A percentile compares a stretch with the other conserved stretches of the same genome.
phyloP scores from a whole-genome alignment of 2,113 vertebrate species.

The Mastomys natalensis region DNA sequence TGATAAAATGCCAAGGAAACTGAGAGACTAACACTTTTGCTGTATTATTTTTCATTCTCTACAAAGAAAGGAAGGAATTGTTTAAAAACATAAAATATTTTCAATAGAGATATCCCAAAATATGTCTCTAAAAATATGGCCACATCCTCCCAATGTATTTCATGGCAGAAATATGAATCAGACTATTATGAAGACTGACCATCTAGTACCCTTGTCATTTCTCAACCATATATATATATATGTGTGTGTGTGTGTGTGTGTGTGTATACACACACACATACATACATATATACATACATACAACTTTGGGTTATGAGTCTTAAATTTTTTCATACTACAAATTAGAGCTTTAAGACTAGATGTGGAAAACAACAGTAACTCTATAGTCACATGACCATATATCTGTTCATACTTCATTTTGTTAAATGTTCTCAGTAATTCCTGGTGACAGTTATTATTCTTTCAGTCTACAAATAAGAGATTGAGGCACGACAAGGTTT shows the following conservation, averaged over 20 bases:
- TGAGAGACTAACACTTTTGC: neutral
- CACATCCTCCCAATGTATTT: neutral
- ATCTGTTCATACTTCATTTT: neutral
- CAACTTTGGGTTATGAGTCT: neutral
- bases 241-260: too few relatives aligned
- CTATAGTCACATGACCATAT: neutral
- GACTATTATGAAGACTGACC: neutral
- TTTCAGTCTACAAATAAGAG: neutral
- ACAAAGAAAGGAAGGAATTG: neutral
- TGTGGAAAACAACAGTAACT: neutral
- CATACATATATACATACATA: neutral
- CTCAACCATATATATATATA: neutral
- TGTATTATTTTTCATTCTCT: neutral
- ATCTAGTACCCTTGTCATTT: neutral
- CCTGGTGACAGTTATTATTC: neutral
- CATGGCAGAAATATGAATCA: neutral
- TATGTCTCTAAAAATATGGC: neutral
- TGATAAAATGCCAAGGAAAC: slow-evolving; percentile 7
- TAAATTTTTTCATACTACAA: neutral
- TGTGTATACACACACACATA: too few relatives aligned
- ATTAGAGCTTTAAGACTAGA: slow-evolving; percentile 36
- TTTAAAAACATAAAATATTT: slow-evolving; percentile 36
- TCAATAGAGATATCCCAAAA: slow-evolving; percentile 25
- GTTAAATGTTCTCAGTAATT: neutral
- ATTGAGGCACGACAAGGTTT: neutral